Percentiles rank a stretch among this genome's conserved stretches.
Evolutionary conservation across 2,888 invertebrate species (phyloP).

Genomic region (Chesias legatella): DNA sequence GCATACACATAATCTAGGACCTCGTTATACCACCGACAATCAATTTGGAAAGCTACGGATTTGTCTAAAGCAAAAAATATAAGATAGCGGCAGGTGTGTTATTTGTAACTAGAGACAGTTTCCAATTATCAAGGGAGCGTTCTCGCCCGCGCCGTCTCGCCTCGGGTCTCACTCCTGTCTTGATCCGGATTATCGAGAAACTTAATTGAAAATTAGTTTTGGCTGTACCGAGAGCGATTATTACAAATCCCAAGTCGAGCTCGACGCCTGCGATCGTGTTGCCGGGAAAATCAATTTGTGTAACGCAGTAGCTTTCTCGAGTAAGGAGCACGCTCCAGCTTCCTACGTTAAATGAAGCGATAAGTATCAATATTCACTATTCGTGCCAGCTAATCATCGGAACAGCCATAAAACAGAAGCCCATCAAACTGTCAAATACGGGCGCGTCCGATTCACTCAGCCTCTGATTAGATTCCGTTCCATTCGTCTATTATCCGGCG

Average conservation of each 20-base stretch:
- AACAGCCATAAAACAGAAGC: no score
- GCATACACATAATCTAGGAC: slow-evolving; percentile 36
- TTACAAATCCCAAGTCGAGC: slow-evolving; percentile 64
- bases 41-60: slow-evolving; percentile 28
- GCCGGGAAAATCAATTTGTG: slow-evolving; percentile 50
- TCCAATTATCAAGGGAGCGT: slow-evolving; percentile 63
- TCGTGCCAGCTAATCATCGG: slow-evolving; percentile 52
- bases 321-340: slow-evolving; percentile 11
- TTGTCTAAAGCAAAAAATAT: slow-evolving; percentile 23
- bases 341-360: slow-evolving; percentile 14
- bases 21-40: slow-evolving; percentile 33
- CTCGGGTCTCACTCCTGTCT: slow-evolving; percentile 51
- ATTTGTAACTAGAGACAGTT: slow-evolving; percentile 60
- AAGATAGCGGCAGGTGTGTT: slow-evolving; percentile 47
- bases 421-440: slow-evolving; percentile 57
- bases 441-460: slow-evolving; percentile 53
- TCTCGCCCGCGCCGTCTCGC: slow-evolving; percentile 45
- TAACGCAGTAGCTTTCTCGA: slow-evolving; percentile 56
- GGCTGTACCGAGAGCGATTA: slow-evolving; percentile 56
- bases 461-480: slow-evolving; percentile 54
- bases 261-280: slow-evolving; percentile 40
- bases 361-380: slow-evolving; percentile 35
- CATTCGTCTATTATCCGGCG: slow-evolving; percentile 60
- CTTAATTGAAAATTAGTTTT: slow-evolving; percentile 75
- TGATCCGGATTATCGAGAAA: slow-evolving; percentile 75